Percentiles rank a stretch among this genome's conserved stretches.
These are phyloP conservation scores for Harpagoxenus sublaevis DNA, from an alignment of 2,888 invertebrate species.

Conservation along the genomic window DNA sequence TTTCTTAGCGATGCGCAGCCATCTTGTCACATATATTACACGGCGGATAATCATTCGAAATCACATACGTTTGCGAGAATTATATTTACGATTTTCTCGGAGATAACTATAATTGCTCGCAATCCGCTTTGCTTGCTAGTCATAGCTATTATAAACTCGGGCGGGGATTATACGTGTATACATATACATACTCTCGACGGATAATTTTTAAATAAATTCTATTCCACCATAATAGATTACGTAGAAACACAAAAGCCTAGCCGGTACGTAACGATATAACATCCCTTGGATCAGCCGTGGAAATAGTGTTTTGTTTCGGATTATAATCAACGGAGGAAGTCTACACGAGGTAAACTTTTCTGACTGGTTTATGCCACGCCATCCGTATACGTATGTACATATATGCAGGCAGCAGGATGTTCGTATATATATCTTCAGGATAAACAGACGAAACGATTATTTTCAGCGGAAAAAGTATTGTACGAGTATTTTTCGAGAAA, in stretches of 20 bases:
- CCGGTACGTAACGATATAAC: slow-evolving; percentile 14
- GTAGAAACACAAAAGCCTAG: slow-evolving; percentile 17
- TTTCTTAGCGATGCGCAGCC: background rate
- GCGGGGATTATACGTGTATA: background rate
- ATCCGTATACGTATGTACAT: background rate
- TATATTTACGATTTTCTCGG: slow-evolving; percentile 38
- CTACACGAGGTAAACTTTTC: slow-evolving; percentile 24
- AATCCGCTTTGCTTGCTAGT: slow-evolving; percentile 16
- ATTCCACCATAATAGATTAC: slow-evolving; percentile 10
- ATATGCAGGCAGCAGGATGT: background rate
- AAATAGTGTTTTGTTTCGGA: slow-evolving; percentile 49
- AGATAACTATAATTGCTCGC: slow-evolving; percentile 13
- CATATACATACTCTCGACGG: background rate
- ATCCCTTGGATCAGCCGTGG: slow-evolving; percentile 9
- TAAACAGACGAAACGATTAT: slow-evolving; percentile 22
- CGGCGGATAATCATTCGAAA: slow-evolving; percentile 7
- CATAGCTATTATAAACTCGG: slow-evolving; percentile 13
- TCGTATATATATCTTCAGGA: background rate
- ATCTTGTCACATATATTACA: slow-evolving; percentile 6
- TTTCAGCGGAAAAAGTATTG: slow-evolving; percentile 4
- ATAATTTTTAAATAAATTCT: slow-evolving; percentile 25
- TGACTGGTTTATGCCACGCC: background rate
- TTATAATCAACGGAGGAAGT: slow-evolving; percentile 37
- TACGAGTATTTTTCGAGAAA: background rate
- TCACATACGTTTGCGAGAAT: slow-evolving; percentile 5